Evolutionary conservation across 2,113 vertebrate genomes (phyloP).

Genomic region (Thunnus thynnus): DNA sequence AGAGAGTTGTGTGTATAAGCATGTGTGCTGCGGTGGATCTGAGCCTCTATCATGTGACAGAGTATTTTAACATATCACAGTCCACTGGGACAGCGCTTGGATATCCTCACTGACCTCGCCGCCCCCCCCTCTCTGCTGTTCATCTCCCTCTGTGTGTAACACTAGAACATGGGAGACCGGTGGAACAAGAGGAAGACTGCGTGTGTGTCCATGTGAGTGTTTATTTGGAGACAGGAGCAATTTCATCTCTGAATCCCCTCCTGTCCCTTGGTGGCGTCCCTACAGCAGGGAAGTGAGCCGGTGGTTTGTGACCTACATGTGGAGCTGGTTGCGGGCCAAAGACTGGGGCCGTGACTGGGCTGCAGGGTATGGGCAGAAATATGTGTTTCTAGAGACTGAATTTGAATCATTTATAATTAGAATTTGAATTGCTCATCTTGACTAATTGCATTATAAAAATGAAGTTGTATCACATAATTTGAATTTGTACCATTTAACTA

Average conservation of each 20-base stretch:
- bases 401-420: too few species aligned
- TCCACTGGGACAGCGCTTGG: slow-evolving; percentile 47
- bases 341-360: slow-evolving; percentile 50
- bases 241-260: slow-evolving; percentile 53
- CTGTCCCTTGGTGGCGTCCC: slow-evolving; percentile 38
- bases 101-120: slow-evolving; percentile 38
- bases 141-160: slow-evolving; percentile 59
- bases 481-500: too few species aligned
- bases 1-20: not conserved
- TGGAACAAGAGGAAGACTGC: slow-evolving; percentile 40
- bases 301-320: slow-evolving; percentile 75
- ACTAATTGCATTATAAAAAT: too few species aligned
- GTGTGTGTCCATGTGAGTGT: slow-evolving; percentile 8
- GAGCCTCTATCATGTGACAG: slow-evolving; percentile 65
- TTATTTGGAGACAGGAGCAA: slow-evolving; percentile 47
- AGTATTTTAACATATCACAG: slow-evolving; percentile 73
- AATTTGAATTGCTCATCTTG: too few species aligned
- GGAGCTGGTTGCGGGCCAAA: slow-evolving; percentile 63
- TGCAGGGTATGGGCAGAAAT: not conserved
- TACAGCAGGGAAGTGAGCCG: slow-evolving; percentile 34
- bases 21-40: slow-evolving; percentile 14
- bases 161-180: slow-evolving; percentile 58
- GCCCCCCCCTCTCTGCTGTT: not conserved
- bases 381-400: too few species aligned
- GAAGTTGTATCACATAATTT: too few species aligned